Conservation (phyloP, 2,888 invertebrate genomes). For the Sycophila texana region DNA sequence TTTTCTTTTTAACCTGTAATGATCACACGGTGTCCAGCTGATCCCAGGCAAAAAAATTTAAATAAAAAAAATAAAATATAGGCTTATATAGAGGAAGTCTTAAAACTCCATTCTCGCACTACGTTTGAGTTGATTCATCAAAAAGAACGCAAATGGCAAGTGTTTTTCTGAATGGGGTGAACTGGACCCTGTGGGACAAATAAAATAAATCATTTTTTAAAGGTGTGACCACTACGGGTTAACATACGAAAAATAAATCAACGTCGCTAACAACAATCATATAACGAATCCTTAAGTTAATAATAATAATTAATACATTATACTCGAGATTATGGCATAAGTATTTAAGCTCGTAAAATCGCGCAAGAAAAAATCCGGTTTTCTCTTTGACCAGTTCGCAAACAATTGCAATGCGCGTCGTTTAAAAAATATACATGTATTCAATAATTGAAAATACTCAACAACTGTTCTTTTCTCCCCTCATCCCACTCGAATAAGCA, state of each 20-base stretch:
- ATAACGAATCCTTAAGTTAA: conserved; percentile 3
- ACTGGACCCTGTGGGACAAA: too few relatives aligned
- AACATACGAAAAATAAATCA: conserved; percentile 40
- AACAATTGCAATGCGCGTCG: background rate
- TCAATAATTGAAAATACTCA: background rate
- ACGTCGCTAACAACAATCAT: conserved; percentile 29
- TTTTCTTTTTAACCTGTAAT: background rate
- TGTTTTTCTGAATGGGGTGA: too few relatives aligned
- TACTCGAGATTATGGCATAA: conserved; percentile 13
- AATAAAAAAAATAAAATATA: too few relatives aligned
- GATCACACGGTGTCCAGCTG: too few relatives aligned
- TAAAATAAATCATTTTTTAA: too few relatives aligned
- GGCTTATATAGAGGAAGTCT: too few relatives aligned
- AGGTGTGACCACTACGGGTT: too few relatives aligned
- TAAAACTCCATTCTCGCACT: too few relatives aligned
- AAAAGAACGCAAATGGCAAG: too few relatives aligned
- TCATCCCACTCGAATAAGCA: background rate
- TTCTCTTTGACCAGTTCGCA: background rate
- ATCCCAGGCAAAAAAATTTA: too few relatives aligned
- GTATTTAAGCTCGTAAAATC: conserved; percentile 43
- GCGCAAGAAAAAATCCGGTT: conserved; percentile 11
- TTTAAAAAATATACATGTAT: conserved; percentile 41
- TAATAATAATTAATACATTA: conserved; percentile 3
- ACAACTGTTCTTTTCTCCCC: conserved; percentile 19
- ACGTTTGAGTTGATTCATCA: too few relatives aligned